phyloP scores from a whole-genome alignment of 2,113 vertebrate genomes.

The Aspiorhynchus laticeps region DNA sequence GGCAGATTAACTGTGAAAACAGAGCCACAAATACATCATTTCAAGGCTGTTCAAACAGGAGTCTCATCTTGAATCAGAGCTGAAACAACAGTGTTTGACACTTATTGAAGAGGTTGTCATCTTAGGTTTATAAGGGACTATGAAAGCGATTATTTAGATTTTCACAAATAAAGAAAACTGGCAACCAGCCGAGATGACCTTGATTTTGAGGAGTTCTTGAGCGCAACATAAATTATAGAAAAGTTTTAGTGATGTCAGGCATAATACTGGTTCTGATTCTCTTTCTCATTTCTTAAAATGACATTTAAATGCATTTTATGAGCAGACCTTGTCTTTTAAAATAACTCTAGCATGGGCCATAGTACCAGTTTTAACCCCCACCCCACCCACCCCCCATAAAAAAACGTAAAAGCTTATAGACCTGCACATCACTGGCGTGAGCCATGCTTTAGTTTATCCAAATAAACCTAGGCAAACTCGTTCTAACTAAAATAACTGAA shows the following conservation, averaged over 20 bases:
- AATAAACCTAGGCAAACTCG: background rate
- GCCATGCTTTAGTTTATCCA: background rate
- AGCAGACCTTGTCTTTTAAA: background rate
- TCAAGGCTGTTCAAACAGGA: constrained; percentile 19
- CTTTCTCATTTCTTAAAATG: background rate
- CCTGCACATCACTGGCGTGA: background rate
- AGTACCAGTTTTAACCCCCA: background rate
- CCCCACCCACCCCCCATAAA: no score
- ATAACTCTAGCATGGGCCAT: background rate
- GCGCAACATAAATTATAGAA: background rate
- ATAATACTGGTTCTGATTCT: background rate
- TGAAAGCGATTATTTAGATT: background rate
- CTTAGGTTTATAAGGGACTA: background rate
- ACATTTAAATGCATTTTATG: background rate
- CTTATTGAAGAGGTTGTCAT: background rate
- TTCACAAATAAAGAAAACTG: background rate
- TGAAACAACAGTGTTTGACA: background rate
- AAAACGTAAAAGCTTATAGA: no score
- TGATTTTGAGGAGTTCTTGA: background rate
- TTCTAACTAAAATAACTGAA: background rate
- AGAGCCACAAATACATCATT: background rate
- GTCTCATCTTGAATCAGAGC: background rate
- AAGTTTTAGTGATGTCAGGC: background rate
- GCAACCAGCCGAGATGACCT: background rate
- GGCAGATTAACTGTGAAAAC: background rate